These are phyloP conservation scores for Micronycteris hirsuta DNA, from an alignment of 2,113 vertebrate genomes.

Conservation along the genomic window DNA sequence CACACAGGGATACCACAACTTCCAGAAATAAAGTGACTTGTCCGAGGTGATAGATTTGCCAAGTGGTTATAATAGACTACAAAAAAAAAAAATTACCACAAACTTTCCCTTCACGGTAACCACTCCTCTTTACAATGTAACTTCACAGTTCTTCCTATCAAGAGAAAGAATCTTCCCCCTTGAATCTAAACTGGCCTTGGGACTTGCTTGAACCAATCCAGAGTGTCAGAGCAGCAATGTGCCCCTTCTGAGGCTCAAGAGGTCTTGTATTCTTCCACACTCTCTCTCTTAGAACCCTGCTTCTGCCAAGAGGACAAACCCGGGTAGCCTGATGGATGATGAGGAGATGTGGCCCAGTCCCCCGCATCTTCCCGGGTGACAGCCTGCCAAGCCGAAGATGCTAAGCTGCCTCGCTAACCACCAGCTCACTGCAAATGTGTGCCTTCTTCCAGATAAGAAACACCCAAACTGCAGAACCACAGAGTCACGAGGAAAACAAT, in stretches of 20 bases:
- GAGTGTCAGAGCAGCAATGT: neutral
- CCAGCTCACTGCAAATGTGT: neutral
- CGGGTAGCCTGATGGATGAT: neutral
- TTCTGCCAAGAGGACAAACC: neutral
- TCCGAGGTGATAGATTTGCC: neutral
- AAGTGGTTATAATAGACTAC: neutral
- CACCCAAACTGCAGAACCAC: neutral
- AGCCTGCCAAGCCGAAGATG: neutral
- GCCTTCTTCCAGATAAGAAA: neutral
- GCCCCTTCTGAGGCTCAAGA: neutral
- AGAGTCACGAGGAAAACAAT: neutral
- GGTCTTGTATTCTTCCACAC: neutral
- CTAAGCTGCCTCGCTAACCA: neutral
- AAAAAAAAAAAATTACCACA: neutral
- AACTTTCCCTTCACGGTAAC: neutral
- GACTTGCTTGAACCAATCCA: neutral
- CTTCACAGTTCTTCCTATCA: neutral
- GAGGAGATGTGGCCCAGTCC: neutral
- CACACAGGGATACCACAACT: neutral
- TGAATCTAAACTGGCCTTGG: neutral
- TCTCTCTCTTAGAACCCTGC: neutral
- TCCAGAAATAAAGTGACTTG: conserved; percentile 4
- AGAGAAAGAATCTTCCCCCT: neutral
- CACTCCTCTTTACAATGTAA: neutral
- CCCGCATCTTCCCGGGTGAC: neutral